Percentiles rank a stretch among this genome's conserved stretches.
Evolutionary conservation across 2,797 vertebrate species (phyloP).

Genomic region (Mus spretus): DNA sequence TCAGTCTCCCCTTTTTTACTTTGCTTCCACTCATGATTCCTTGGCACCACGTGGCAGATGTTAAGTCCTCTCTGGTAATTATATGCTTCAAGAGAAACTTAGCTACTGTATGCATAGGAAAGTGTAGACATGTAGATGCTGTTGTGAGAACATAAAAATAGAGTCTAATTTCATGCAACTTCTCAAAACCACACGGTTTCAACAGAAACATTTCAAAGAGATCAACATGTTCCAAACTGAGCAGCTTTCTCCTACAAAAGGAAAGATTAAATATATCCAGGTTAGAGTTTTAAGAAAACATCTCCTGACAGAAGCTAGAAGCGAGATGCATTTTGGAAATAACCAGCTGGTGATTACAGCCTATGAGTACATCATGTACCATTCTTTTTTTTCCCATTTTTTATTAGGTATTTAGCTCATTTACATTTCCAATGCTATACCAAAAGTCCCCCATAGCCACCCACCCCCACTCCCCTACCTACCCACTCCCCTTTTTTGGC

Average conservation of each 20-base stretch:
- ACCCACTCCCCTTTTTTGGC: too few species aligned
- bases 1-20: slow-evolving; percentile 51
- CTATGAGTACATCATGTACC: background rate
- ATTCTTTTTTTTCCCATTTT: too few species aligned
- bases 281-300: slow-evolving; percentile 44
- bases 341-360: background rate
- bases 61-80: slow-evolving; percentile 73
- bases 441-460: too few species aligned
- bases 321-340: slow-evolving; percentile 41
- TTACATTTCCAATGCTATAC: too few species aligned
- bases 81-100: slow-evolving; percentile 74
- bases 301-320: slow-evolving; percentile 15
- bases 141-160: slow-evolving; percentile 79
- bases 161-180: slow-evolving; percentile 36
- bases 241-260: slow-evolving; percentile 53
- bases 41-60: slow-evolving; percentile 43
- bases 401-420: too few species aligned
- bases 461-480: too few species aligned
- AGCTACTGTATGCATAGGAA: slow-evolving; percentile 55
- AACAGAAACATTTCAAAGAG: slow-evolving; percentile 65
- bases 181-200: slow-evolving; percentile 58
- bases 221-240: slow-evolving; percentile 47
- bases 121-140: slow-evolving; percentile 75
- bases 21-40: slow-evolving; percentile 45
- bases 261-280: slow-evolving; percentile 63